Percentiles rank a stretch among this genome's conserved stretches.
These are phyloP conservation scores for Tupiocoris notatus DNA, from an alignment of 2,888 invertebrate genomes.

Conservation along the genomic window DNA sequence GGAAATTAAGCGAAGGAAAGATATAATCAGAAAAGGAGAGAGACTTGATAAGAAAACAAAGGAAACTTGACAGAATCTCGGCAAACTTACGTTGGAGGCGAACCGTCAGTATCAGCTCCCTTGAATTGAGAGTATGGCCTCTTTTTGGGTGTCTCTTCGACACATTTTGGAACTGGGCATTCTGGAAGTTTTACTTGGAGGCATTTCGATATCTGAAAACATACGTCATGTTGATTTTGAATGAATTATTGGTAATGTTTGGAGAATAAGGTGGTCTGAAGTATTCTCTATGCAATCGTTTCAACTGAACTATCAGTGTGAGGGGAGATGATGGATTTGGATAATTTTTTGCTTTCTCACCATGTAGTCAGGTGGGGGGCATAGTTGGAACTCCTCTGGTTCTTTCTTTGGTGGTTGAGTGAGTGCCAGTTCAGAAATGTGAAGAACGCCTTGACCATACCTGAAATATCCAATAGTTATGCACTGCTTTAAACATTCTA, in stretches of 20 bases:
- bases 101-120: slow-evolving; percentile 25
- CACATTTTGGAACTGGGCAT: not conserved
- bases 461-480: slow-evolving; percentile 8
- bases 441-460: slow-evolving; percentile 36
- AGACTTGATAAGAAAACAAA: too few species aligned
- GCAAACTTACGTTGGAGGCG: slow-evolving; percentile 24
- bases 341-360: not conserved
- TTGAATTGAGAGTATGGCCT: slow-evolving; percentile 28
- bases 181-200: not conserved
- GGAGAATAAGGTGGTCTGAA: too few species aligned
- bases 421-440: slow-evolving; percentile 23
- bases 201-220: slow-evolving; percentile 15
- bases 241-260: too few species aligned
- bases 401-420: slow-evolving; percentile 1
- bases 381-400: slow-evolving; percentile 5
- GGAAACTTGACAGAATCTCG: too few species aligned
- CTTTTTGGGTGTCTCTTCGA: not conserved
- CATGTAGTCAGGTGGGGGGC: slow-evolving; percentile 23
- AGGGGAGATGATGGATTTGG: too few species aligned
- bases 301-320: too few species aligned
- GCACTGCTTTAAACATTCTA: too few species aligned
- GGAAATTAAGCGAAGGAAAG: too few species aligned
- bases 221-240: not conserved
- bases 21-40: too few species aligned
- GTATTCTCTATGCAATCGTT: too few species aligned